Percentiles rank a stretch among this genome's conserved stretches.
These are phyloP conservation scores for Copsychus sechellarum DNA, from an alignment of 2,113 vertebrate genomes.

Conservation along the genomic window DNA sequence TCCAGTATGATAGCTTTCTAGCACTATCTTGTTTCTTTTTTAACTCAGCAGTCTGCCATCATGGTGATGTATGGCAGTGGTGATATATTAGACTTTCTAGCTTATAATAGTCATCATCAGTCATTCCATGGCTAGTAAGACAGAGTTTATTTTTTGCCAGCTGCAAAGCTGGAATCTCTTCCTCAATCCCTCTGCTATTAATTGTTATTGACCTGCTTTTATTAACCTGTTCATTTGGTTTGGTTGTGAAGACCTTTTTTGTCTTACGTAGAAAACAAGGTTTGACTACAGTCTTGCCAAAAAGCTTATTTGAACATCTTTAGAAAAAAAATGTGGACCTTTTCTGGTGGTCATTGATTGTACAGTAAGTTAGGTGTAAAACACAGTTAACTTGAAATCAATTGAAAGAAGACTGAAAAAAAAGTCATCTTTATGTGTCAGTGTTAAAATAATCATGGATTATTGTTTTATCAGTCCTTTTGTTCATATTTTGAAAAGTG, in stretches of 20 bases:
- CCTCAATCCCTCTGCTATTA: background rate
- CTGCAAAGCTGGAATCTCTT: background rate
- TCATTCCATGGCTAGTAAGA: background rate
- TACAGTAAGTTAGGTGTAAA: background rate
- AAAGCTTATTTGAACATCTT: background rate
- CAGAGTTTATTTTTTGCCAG: background rate
- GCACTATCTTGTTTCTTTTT: background rate
- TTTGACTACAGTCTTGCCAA: background rate
- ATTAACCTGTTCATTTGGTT: background rate
- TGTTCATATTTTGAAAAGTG: background rate
- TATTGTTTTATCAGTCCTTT: background rate
- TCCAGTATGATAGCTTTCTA: background rate
- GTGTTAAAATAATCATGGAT: background rate
- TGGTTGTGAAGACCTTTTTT: background rate
- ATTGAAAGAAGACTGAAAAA: background rate
- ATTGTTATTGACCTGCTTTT: background rate
- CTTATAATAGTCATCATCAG: background rate
- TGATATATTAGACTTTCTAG: background rate
- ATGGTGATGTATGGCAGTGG: background rate
- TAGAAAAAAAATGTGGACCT: background rate
- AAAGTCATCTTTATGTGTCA: background rate
- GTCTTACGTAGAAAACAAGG: background rate
- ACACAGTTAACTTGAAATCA: background rate
- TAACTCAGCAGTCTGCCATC: background rate
- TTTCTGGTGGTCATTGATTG: background rate